Base-by-base conservation (phyloP, 2,797 vertebrate species). In the Columba guinea region DNA sequence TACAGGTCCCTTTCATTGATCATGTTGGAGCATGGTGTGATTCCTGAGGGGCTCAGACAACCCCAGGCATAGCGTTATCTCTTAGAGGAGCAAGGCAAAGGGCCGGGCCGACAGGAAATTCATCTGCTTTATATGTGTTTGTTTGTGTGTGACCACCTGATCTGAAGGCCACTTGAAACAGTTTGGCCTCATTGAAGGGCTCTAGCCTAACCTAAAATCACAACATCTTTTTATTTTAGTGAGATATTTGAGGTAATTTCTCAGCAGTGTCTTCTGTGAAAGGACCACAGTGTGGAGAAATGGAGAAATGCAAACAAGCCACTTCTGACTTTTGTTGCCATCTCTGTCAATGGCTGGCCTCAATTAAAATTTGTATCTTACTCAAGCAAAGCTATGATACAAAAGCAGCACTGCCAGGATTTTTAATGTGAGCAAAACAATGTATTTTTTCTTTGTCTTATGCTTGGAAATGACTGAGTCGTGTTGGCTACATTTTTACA, bases 391-490 rank as follows among this genome's bases (percentile, higher is more conserved):
- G 8, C 17, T 80, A 17, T 60, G 41, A 49, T 55, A 64, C 39
- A 80, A 79, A 85, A 91, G 9, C 8, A 74, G 24, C 24, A 9
- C 17, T 77, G 21, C 12, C n/a, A 71, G 9, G 21, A 55, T 35
- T 86, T 90, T 69, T 55, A 79, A 58, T 30, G 53, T 44, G 23
- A 82, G 35, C 18, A 83, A 83, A 95, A 37, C 39, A 74, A 52
- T 34, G 12, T 63, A 37, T 76, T 86, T 82, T 88, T 81, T 35
- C 30, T 87, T 79, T 58, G 37, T 85, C 64, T 84, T 74, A 15
- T 88, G 68, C 53, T 94, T 10, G 13, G 82, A 89, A 95, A 77
- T 91, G 20, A 18, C 74, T 79, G 56, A 87, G 35, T 83, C 35
- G 34, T 37, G 5, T 27, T 59, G 34, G 34, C 34, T 86, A 49